Evolutionary conservation across 2,888 invertebrate species (phyloP), one percentile per base, ranked within the genome.

Genomic region (Parascotia fuliginaria): DNA sequence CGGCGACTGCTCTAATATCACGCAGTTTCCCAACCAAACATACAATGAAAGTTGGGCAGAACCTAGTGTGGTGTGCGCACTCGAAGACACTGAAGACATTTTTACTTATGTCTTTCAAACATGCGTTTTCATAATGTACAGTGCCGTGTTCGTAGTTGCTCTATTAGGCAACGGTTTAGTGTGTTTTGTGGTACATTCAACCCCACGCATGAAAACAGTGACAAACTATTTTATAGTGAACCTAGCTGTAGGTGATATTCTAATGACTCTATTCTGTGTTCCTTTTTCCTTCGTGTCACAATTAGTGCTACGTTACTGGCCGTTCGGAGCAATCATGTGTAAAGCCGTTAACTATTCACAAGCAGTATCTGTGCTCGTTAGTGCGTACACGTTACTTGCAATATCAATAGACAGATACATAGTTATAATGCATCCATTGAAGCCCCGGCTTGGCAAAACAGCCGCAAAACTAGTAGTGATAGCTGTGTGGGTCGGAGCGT

Each of bases 181-280:
- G 12, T 97, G 97, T 81, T 97, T 96, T 81, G 96, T 97, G 15
- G 97, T 98, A 0, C 93, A 96, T 60, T 94, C 95, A 1, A 96
- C 96, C n/a, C 96, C 96, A 0, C 93, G 96, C 32, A 98, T 98
- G 97, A 94, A 96, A 70, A 97, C 97, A 0, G 97, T 98, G 2
- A 98, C 98, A 29, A 98, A 98, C 83, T 97, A 95, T 83, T 98
- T 98, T 83, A 97, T 98, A 75, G 96, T 96, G 77, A 97, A 97
- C 83, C 89, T 98, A 60, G 97, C 98, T 0, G 93, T 97, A 31
- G 97, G 98, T 27, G 98, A 98, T 80, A 95, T 98, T 53, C 87
- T 98, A 45, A 97, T 98, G 95, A 96, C 97, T 0, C 77, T 97
- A 14, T 95, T 98, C 73, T 98, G 98, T 84, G 96, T 98, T 58